Conservation (phyloP, 2,888 invertebrate species). For the Sialis lutaria region DNA sequence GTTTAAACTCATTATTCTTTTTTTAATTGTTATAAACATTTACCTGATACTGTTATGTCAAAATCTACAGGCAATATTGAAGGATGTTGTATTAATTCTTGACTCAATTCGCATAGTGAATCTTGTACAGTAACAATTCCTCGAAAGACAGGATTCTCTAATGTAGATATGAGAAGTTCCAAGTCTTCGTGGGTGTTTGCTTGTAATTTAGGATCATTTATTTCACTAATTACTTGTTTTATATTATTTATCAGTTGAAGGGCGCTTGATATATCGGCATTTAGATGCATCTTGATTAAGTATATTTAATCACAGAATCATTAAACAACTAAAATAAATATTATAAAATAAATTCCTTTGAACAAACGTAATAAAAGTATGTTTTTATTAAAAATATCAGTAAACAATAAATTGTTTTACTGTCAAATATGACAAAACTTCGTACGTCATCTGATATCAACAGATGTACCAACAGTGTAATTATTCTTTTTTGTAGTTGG, state of each 20-base stretch:
- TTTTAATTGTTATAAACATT: not conserved
- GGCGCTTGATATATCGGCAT: constrained; percentile 74
- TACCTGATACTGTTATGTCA: constrained; percentile 69
- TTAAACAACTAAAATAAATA: no score
- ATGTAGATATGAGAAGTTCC: constrained; percentile 61
- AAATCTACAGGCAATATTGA: constrained; percentile 87
- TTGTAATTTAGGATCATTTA: constrained; percentile 68
- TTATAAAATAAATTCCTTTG: no score
- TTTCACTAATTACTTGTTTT: constrained; percentile 68
- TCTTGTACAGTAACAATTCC: constrained; percentile 85
- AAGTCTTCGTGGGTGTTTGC: constrained; percentile 59
- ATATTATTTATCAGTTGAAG: constrained; percentile 78
- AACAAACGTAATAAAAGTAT: no score
- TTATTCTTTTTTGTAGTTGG: no score
- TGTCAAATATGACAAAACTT: no score
- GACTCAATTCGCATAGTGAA: constrained; percentile 71
- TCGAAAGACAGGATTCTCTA: constrained; percentile 80
- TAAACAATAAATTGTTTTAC: no score
- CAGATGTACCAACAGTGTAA: no score
- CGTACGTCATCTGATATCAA: no score
- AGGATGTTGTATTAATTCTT: constrained; percentile 76
- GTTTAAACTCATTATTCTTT: not conserved
- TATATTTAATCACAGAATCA: not conserved
- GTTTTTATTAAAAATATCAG: no score
- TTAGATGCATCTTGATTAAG: constrained; percentile 29